Evolutionary conservation across 2,113 vertebrate species (phyloP), one percentile per base, ranked within the genome.

Genomic region (Chiloscyllium plagiosum): DNA sequence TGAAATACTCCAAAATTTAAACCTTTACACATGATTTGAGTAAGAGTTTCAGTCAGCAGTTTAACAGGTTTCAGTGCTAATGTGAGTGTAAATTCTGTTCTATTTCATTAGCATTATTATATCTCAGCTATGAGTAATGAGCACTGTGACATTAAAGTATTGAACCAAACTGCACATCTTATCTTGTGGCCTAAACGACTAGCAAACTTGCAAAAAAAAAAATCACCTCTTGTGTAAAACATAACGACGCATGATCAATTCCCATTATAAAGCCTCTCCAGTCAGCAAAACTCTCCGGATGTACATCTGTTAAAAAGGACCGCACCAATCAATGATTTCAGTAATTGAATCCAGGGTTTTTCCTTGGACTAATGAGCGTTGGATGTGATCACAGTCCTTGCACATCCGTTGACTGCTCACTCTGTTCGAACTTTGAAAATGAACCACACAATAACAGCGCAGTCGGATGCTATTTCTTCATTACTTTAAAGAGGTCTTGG

Each of bases 291-390:
- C 42, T 95, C 94, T 72, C 68, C 37, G 68, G 94, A 72, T 95
- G 47, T 72, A 29, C 42, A 95, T 24, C 94, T 72, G 68, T 95
- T 95, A 72, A 72, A 72, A 72, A 72, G 69, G 24, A 13, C 94
- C 50, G 42, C 50, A 69, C 68, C 94, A 95, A 72, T 72, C 94
- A 52, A 72, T 72, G 94, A 95, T 76, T 26, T 26, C 72, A 72
- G 94, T 95, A 95, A 95, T 95, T 95, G 68, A 95, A 50, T 61
- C 37, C 68, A 52, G 94, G 94, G 47, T 72, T 95, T 95, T 95
- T 24, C 42, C 26, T 70, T 95, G 68, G 37, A 29, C 42, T 95
- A 72, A 42, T 24, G 69, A 76, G n/a, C 3, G 94, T 19, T 50
- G 26, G 69, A 95, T 10, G 4, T 93, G 89, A 65, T 68, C 89